phyloP scores from a whole-genome alignment of 2,888 invertebrate genomes.

The Elmis aenea region DNA sequence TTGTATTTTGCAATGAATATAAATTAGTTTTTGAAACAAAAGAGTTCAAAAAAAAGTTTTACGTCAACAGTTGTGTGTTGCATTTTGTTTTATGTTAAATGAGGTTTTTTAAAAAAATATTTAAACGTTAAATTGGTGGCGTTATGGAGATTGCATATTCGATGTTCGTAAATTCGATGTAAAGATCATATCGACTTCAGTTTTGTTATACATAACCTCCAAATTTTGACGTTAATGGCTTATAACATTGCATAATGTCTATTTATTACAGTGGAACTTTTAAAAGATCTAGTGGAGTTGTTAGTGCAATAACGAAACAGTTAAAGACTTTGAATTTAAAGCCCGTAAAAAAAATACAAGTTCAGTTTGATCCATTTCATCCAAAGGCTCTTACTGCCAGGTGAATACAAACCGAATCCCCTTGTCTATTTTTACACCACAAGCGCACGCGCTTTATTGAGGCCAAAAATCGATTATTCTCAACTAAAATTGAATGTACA shows the following conservation, averaged over 20 bases:
- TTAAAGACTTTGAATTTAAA: constrained; percentile 67
- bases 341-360: constrained; percentile 69
- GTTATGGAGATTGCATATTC: too few species aligned
- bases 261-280: constrained; percentile 66
- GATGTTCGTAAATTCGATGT: too few species aligned
- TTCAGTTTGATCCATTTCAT: constrained; percentile 82
- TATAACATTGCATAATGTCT: constrained; percentile 58
- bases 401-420: constrained; percentile 39
- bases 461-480: constrained; percentile 5
- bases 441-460: constrained; percentile 27
- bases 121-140: too few species aligned
- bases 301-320: constrained; percentile 70
- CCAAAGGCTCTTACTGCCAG: constrained; percentile 59
- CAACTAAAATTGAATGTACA: constrained; percentile 6
- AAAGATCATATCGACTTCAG: too few species aligned
- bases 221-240: too few species aligned
- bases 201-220: too few species aligned
- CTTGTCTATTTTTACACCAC: constrained; percentile 34
- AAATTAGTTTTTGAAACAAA: too few species aligned
- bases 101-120: too few species aligned
- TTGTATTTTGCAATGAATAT: too few species aligned
- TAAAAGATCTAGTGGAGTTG: constrained; percentile 61
- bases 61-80: too few species aligned
- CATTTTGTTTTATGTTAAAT: too few species aligned
- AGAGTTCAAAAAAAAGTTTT: too few species aligned